Evolutionary conservation across 2,888 invertebrate species (phyloP), one percentile per base, ranked within the genome.

Genomic region (Calliphora vomitoria): DNA sequence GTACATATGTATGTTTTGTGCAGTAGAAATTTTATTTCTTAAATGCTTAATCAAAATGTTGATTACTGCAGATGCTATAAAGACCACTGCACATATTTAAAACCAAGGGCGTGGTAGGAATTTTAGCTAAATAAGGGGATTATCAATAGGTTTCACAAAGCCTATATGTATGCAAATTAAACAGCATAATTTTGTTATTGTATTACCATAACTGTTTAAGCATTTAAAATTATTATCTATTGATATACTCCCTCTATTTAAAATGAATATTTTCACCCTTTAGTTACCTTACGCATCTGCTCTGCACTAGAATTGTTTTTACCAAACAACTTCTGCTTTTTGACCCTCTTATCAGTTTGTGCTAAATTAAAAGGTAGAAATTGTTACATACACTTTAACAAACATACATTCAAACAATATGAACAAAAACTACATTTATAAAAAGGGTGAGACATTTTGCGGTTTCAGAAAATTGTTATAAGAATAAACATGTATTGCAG

Each of bases 1-100:
- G 20, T 25, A 25, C 6, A 35, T 35, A 35, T 4, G 47, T 69
- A n/a, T 53, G 60, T 76, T 44, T 69, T 76, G 35, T 78, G 66
- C 71, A 76, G 66, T 62, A 53, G 81, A 47, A 55, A 55, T 78
- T 78, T 55, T 47, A 55, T 31, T 38, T 81, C 64, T 76, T 72
- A 80, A 87, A 87, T 83, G 83, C 86, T 87, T 87, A 83, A 87
- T 87, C 86, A 87, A 80, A 87, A 72, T 50, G 75, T 66, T 87
- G 69, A 83, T 83, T 83, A 71, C 86, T 87, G 83, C 83, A 87
- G 86, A 87, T 83, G 86, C 66, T 80, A 66, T 80, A 62, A 81
- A 85, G 60, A 11, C 18, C 10, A 41, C 10, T 18, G 41, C 20
- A 18, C 8, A 13, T 62, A 38, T 31, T 58, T 31, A 11, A 2